Evolutionary conservation across 2,797 vertebrate species (phyloP), one percentile per base, ranked within the genome.

Genomic region (Fistularia tabacaria): DNA sequence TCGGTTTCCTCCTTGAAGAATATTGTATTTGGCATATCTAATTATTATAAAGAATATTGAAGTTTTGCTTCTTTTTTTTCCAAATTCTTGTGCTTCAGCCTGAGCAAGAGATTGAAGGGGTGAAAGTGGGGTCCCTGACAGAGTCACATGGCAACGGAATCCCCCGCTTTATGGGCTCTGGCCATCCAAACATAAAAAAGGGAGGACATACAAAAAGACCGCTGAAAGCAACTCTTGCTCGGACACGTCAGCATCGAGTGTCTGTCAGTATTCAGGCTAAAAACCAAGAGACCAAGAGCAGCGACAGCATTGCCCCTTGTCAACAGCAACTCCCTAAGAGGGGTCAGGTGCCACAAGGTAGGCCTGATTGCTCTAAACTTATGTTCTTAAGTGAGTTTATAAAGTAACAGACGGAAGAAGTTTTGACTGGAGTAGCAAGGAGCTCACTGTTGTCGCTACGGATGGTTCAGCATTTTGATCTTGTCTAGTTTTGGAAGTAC

Each of bases 71-170:
- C 5, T 25, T 25, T 25, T 25, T 25, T 25, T 25, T 25, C 25
- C 25, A 25, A 25, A 25, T 25, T 25, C 25, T 25, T 25, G 25
- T 25, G 2, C 25, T 25, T 25, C 81, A 92, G 87, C 77, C 76
- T 3, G 68, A 90, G n/a, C 85, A 87, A 0, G 84, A 73, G 13
- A 77, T 88, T 57, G 77, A 73, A 0, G 76, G 86, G 53, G 66
- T 85, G 1, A 74, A 85, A 36, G 62, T 87, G 57, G 90, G 93
- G 0, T 81, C 93, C 45, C 73, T 94, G 69, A 77, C 87, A 72
- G 90, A 85, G 0, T 92, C 91, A 37, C 87, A 87, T 7, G 88
- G 90, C 12, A 91, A 89, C 59, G 92, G 87, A 38, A 75, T 94
- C 2, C 72, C 93, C 62, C 91, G 89, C 0, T 83, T 75, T 45